A percentile compares a stretch with the other conserved stretches of the same genome.
phyloP scores from a whole-genome alignment of 2,797 vertebrate species.

The Eulemur coronatus region DNA sequence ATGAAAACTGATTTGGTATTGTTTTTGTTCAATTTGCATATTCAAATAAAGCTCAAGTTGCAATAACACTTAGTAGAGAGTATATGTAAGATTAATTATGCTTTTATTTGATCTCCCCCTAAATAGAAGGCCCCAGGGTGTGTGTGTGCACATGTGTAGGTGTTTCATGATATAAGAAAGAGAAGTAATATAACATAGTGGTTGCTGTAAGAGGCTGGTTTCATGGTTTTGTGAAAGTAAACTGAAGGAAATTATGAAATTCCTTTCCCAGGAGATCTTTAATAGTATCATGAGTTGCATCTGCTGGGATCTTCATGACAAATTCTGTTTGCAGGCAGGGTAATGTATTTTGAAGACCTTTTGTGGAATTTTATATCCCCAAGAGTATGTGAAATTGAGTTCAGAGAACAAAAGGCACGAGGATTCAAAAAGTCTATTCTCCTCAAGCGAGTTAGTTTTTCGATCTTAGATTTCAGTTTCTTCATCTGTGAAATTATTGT shows the following conservation, averaged over 20 bases:
- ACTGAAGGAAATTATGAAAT: constrained; percentile 19
- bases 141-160: background rate
- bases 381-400: background rate
- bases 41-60: background rate
- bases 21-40: background rate
- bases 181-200: background rate
- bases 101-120: background rate
- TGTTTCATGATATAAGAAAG: background rate
- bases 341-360: constrained; percentile 29
- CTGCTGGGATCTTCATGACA: constrained; percentile 17
- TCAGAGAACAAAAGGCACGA: background rate
- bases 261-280: background rate
- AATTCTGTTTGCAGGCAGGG: background rate
- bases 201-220: background rate
- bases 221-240: background rate
- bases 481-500: background rate
- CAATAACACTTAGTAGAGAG: background rate
- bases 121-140: background rate
- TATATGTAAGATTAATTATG: background rate
- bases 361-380: constrained; percentile 12
- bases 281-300: background rate
- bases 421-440: background rate
- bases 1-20: background rate
- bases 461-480: background rate
- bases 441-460: background rate